phyloP scores from a whole-genome alignment of 2,888 invertebrate genomes.

The Congeria kusceri region DNA sequence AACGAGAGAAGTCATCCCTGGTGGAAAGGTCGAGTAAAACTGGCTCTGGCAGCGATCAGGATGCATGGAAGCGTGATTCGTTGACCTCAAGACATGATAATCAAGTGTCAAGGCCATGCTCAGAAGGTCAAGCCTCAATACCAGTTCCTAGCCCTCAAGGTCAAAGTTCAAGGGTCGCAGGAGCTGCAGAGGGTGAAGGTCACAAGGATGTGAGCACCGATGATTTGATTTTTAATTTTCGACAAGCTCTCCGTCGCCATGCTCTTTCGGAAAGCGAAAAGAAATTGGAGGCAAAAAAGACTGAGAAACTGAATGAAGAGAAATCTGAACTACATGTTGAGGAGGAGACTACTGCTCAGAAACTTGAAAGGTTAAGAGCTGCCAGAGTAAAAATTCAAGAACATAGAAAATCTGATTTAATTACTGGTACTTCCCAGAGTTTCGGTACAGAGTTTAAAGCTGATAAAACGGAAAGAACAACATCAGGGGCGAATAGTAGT shows the following conservation, averaged over 20 bases:
- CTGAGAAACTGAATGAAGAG: conserved; percentile 6
- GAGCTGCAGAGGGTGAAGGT: conserved; percentile 26
- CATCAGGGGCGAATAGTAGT: conserved; percentile 29
- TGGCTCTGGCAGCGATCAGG: neutral
- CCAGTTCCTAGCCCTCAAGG: conserved; percentile 11
- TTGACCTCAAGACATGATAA: no score
- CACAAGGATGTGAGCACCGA: conserved; percentile 42
- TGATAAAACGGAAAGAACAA: conserved; percentile 25
- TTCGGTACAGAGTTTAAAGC: conserved; percentile 55
- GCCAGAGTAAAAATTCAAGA: conserved; percentile 58
- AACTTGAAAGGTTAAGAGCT: conserved; percentile 52
- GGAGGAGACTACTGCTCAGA: conserved; percentile 46
- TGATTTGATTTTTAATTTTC: conserved; percentile 61
- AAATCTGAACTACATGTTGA: conserved; percentile 9
- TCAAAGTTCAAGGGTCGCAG: conserved; percentile 26
- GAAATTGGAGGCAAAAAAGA: conserved; percentile 16
- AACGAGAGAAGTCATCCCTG: neutral
- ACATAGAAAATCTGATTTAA: conserved; percentile 31
- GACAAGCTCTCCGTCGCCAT: conserved; percentile 63
- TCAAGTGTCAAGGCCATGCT: neutral
- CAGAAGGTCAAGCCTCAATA: conserved; percentile 22
- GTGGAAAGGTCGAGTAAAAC: neutral
- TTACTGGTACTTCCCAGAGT: conserved; percentile 35
- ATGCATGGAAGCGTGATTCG: neutral
- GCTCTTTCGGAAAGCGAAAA: conserved; percentile 59